These are phyloP conservation scores for Phytoseiulus persimilis DNA, from an alignment of 2,888 invertebrate species.

Conservation along the genomic window DNA sequence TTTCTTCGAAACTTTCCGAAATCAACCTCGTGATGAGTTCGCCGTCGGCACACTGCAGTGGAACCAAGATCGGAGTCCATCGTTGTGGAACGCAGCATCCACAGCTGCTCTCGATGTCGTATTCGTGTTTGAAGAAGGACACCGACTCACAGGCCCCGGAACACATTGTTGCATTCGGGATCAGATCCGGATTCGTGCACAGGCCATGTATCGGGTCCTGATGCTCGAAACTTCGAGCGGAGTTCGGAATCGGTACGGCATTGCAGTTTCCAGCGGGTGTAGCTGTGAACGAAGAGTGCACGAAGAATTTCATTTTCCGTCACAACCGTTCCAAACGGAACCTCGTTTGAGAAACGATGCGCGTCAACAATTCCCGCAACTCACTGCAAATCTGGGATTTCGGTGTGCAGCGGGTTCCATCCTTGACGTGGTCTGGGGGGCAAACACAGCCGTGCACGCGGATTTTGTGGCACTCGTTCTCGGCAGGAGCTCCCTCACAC, in stretches of 20 bases:
- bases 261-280: background rate
- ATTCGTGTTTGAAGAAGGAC: background rate
- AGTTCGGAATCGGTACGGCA: background rate
- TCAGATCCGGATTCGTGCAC: background rate
- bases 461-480: constrained; percentile 41
- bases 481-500: constrained; percentile 55
- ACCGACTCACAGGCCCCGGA: background rate
- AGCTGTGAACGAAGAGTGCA: background rate
- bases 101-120: background rate
- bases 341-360: no score
- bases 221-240: background rate
- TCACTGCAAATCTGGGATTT: constrained; percentile 27
- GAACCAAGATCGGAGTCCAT: background rate
- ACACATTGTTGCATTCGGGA: constrained; percentile 13
- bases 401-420: background rate
- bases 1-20: no score
- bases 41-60: background rate
- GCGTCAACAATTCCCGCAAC: no score
- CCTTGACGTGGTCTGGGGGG: constrained; percentile 51
- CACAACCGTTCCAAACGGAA: no score
- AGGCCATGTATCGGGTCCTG: constrained; percentile 6
- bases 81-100: background rate
- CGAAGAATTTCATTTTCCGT: background rate
- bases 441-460: constrained; percentile 61
- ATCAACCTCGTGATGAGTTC: background rate